phyloP scores from a whole-genome alignment of 2,888 invertebrate genomes.

The Craniophora ligustri region DNA sequence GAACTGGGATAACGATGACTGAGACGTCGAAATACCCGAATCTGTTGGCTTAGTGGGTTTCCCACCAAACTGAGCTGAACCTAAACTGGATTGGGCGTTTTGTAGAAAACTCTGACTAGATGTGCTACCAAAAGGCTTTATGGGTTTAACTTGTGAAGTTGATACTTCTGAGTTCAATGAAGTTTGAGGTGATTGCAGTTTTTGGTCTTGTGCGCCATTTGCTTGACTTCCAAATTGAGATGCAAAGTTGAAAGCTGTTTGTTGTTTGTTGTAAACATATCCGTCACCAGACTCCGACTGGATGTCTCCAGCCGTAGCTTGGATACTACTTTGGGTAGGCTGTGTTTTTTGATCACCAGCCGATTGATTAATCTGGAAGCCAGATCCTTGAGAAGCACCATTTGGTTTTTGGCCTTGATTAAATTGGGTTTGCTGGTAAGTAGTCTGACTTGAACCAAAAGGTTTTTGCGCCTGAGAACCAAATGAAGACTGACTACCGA shows the following conservation, averaged over 20 bases:
- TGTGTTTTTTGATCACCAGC: constrained; percentile 7
- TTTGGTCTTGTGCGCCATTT: constrained; percentile 17
- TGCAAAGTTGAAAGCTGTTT: constrained; percentile 8
- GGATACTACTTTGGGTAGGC: constrained; percentile 6
- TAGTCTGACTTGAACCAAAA: constrained; percentile 19
- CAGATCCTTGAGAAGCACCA: constrained; percentile 12
- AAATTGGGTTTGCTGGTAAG: constrained; percentile 25
- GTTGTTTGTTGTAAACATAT: constrained; percentile 35
- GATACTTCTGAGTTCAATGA: constrained; percentile 15
- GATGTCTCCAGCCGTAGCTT: constrained; percentile 1
- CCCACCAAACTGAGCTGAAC: constrained; percentile 19
- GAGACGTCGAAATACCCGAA: constrained; percentile 5
- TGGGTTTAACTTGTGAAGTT: constrained; percentile 10
- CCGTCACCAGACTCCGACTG: constrained; percentile 6
- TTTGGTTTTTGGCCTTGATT: constrained; percentile 24
- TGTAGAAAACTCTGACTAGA: constrained; percentile 14
- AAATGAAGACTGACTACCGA: constrained; percentile 37
- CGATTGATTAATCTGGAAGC: constrained; percentile 24
- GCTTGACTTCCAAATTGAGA: constrained; percentile 7
- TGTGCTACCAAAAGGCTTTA: constrained; percentile 6
- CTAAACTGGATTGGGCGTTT: constrained; percentile 18
- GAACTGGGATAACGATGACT: constrained; percentile 13
- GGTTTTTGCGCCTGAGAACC: constrained; percentile 45
- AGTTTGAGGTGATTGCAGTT: constrained; percentile 24
- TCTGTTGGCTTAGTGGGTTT: constrained; percentile 12